These are phyloP conservation scores for Idaea aversata DNA, from an alignment of 2,888 invertebrate species.

Conservation along the genomic window DNA sequence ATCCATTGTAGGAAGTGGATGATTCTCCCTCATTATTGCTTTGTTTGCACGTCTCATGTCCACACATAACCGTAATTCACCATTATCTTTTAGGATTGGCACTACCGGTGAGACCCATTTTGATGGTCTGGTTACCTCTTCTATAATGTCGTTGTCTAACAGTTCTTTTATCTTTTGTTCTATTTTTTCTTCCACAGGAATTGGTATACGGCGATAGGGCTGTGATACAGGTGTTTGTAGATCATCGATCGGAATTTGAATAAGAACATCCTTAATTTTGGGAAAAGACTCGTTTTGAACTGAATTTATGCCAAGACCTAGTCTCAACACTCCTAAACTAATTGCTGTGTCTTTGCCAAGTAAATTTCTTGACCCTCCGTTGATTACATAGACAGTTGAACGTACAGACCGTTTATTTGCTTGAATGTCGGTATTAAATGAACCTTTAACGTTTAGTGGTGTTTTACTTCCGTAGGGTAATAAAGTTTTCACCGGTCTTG, in stretches of 20 bases:
- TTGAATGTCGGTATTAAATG: slow-evolving; percentile 10
- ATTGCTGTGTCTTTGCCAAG: slow-evolving; percentile 20
- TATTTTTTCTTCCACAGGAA: slow-evolving; percentile 21
- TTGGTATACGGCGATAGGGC: slow-evolving; percentile 17
- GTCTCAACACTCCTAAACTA: slow-evolving; percentile 18
- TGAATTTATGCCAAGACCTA: slow-evolving; percentile 15
- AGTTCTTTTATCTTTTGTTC: slow-evolving; percentile 26
- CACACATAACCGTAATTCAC: slow-evolving; percentile 5
- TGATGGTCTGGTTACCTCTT: slow-evolving; percentile 24
- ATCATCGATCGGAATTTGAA: slow-evolving; percentile 17
- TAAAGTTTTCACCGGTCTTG: background rate
- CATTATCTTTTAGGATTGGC: background rate
- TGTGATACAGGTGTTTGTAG: slow-evolving; percentile 15
- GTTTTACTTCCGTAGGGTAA: slow-evolving; percentile 3
- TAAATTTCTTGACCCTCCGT: slow-evolving; percentile 21
- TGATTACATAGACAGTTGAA: slow-evolving; percentile 24
- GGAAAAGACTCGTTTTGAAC: slow-evolving; percentile 27
- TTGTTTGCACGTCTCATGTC: slow-evolving; percentile 9
- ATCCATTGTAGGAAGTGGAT: slow-evolving; percentile 9
- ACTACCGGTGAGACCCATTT: slow-evolving; percentile 31
- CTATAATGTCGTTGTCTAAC: slow-evolving; percentile 28
- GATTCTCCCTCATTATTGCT: slow-evolving; percentile 8
- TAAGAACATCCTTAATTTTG: slow-evolving; percentile 19
- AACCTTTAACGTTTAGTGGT: slow-evolving; percentile 10
- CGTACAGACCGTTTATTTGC: slow-evolving; percentile 4